A percentile compares a stretch with the other conserved stretches of the same genome.
Evolutionary conservation across 2,113 vertebrate species (phyloP).

Genomic region (Ginglymostoma cirratum): DNA sequence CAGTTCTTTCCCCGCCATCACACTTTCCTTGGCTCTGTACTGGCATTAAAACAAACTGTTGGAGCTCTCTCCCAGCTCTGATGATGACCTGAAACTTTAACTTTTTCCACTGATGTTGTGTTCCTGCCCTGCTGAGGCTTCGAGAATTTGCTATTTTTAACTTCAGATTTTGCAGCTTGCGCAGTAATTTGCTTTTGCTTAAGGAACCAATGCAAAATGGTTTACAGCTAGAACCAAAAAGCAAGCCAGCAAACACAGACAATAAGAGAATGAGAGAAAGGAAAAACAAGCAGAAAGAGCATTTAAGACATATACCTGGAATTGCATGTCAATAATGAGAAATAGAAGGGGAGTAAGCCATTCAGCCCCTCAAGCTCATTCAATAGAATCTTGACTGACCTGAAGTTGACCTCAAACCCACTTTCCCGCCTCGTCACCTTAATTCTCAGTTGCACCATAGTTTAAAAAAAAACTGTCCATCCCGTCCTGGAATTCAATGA

Average conservation of each 20-base stretch:
- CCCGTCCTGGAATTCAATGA: neutral
- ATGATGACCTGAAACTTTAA: neutral
- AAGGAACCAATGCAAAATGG: neutral
- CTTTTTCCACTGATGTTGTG: neutral
- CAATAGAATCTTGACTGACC: neutral
- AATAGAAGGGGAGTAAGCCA: neutral
- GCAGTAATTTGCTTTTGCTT: neutral
- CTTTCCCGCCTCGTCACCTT: too few species aligned
- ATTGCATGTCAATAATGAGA: neutral
- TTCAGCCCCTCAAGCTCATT: neutral
- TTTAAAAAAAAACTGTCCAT: neutral
- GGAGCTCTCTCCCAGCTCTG: neutral
- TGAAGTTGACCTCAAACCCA: too few species aligned
- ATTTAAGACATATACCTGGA: neutral
- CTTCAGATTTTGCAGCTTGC: neutral
- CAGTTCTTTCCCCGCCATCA: neutral
- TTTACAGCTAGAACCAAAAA: neutral
- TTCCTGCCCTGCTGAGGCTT: neutral
- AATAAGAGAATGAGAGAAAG: neutral
- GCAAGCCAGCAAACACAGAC: neutral
- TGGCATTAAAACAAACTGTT: neutral
- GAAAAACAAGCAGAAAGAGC: neutral
- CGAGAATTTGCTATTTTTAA: neutral
- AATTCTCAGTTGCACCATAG: too few species aligned
- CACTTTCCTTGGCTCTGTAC: neutral